These are phyloP conservation scores for Bombus cullumanus DNA, from an alignment of 1,140 invertebrate species.

Conservation along the genomic window DNA sequence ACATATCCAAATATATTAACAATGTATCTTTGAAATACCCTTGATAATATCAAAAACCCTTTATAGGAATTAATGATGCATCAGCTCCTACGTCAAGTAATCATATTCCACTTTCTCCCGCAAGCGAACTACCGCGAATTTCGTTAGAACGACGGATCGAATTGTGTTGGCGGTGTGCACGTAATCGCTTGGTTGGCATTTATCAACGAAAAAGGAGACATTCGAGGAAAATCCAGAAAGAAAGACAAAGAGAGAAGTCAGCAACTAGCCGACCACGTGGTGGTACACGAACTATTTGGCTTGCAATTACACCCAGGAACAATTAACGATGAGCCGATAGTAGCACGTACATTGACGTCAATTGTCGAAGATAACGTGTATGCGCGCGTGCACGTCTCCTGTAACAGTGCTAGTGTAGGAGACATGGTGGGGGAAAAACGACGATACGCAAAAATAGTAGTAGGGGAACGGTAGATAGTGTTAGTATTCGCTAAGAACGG, in stretches of 20 bases:
- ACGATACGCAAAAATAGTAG: slow-evolving; percentile 13
- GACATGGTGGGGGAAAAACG: background rate
- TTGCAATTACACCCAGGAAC: slow-evolving; percentile 64
- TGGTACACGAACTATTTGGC: slow-evolving; percentile 49
- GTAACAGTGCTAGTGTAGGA: background rate
- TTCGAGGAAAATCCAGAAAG: background rate
- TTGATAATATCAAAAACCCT: background rate
- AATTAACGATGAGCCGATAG: slow-evolving; percentile 66
- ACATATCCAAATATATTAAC: background rate
- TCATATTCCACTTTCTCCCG: slow-evolving; percentile 7
- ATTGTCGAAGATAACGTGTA: slow-evolving; percentile 75
- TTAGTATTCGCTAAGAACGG: slow-evolving; percentile 61
- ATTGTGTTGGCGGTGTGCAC: background rate
- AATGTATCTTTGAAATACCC: background rate
- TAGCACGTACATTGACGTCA: slow-evolving; percentile 73
- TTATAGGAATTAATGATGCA: background rate
- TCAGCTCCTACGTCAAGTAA: background rate
- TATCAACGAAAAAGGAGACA: background rate
- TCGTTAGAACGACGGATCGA: slow-evolving; percentile 13
- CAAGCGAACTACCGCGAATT: background rate
- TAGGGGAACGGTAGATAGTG: background rate
- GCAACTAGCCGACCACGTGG: slow-evolving; percentile 48
- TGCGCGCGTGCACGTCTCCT: slow-evolving; percentile 35
- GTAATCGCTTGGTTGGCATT: background rate
- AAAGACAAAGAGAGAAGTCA: background rate